These are phyloP conservation scores for Aphrocallistes beatrix DNA, from an alignment of 37 sponge, comb jelly and placozoan species.

Conservation along the genomic window DNA sequence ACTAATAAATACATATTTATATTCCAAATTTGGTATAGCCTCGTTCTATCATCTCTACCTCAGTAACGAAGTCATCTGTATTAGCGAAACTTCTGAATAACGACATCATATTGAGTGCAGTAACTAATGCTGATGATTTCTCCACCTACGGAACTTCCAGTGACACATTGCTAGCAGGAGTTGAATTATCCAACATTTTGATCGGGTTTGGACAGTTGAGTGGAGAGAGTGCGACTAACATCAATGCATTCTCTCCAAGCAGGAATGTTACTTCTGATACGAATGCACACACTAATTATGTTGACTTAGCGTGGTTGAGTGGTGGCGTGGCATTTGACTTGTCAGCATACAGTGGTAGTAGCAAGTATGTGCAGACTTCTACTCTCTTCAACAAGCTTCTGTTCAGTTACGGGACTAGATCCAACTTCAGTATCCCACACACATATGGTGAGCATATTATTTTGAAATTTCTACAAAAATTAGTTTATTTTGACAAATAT, in stretches of 20 bases:
- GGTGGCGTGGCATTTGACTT: constrained; percentile 4
- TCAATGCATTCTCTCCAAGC: neutral
- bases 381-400: neutral
- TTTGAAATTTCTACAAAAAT: no score
- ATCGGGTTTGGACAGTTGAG: neutral
- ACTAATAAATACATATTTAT: no score
- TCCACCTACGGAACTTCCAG: neutral
- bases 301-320: neutral
- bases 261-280: neutral
- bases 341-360: neutral
- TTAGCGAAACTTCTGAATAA: neutral
- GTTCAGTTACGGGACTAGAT: neutral
- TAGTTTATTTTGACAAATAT: no score
- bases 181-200: neutral
- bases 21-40: neutral
- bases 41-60: neutral
- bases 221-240: neutral
- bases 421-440: neutral
- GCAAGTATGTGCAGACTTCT: neutral
- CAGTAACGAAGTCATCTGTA: neutral
- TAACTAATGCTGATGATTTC: neutral
- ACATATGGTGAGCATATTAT: neutral
- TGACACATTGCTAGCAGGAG: neutral
- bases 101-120: neutral
- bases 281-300: neutral